Evolutionary conservation across 2,113 vertebrate genomes (phyloP), one percentile per base, ranked within the genome.

Genomic region (Ochotona curzoniae): DNA sequence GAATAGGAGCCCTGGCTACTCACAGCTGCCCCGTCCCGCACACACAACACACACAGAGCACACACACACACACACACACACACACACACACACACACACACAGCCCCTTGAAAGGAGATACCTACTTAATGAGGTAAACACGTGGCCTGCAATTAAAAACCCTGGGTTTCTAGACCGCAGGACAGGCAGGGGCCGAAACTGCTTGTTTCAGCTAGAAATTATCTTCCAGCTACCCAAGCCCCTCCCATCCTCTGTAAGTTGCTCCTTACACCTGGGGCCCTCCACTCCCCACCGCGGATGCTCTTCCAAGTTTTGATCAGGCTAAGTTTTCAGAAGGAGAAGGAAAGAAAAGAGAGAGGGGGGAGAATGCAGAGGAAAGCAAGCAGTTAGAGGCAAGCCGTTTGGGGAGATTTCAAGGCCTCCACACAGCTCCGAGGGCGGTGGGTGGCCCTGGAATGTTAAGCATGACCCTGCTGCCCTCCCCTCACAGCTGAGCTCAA

Each of bases 141-240:
- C 0, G 8, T 0, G 13, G 3, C 18, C 1, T 13, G 32, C 51
- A n/a, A 70, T 63, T 5, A 32, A 67, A 30, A 44, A 5, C 87
- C 38, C 83, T 82, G 69, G 70, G 54, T 44, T 11, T 8, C 0
- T 32, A 67, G 64, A n/a, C 28, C 0, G 2, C 7, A 4, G 23
- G 30, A 9, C 11, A 23, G 30, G 25, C 89, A 82, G 63, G 66
- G 30, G 47, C 51, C 51, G 7, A 35, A 82, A 38, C 44, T 47
- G 32, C 92, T 78, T 30, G 3, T 44, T 64, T 86, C 30, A 32
- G 67, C 92, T 60, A 49, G 35, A 75, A 81, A 66, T 51, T 47
- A 26, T 73, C 63, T 30, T 2, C 12, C 0, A 0, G 15, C 63
- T 32, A 1, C 18, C 0, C 5, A 3, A 8, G 54, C 14, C 18